A percentile compares a stretch with the other conserved stretches of the same genome.
These are phyloP conservation scores for Riptortus pedestris DNA, from an alignment of 1,140 invertebrate species.

Conservation along the genomic window DNA sequence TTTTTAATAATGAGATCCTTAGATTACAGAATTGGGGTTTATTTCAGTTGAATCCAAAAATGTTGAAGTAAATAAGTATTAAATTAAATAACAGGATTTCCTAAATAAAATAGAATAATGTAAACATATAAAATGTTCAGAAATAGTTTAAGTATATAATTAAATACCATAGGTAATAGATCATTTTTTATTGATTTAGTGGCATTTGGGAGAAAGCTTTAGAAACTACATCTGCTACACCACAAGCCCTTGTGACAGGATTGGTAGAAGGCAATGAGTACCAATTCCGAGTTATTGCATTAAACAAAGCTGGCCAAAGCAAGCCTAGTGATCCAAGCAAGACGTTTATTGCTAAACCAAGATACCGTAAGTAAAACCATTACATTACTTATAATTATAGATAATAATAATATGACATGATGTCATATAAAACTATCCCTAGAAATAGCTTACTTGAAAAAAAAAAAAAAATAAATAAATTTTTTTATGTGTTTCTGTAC, in stretches of 20 bases:
- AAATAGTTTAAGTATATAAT: neutral
- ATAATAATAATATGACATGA: too few relatives aligned
- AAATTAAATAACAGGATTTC: too few relatives aligned
- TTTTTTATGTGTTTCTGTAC: too few relatives aligned
- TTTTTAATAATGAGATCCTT: too few relatives aligned
- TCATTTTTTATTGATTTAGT: constrained; percentile 38
- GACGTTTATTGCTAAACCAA: constrained; percentile 81
- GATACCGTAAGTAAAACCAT: constrained; percentile 52
- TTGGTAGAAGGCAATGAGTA: constrained; percentile 95
- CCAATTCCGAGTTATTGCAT: constrained; percentile 92
- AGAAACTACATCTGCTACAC: constrained; percentile 61
- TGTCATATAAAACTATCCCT: too few relatives aligned
- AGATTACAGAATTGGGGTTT: too few relatives aligned
- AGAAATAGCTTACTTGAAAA: too few relatives aligned
- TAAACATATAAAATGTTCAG: too few relatives aligned
- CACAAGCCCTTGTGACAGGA: constrained; percentile 66
- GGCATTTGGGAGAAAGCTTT: constrained; percentile 82
- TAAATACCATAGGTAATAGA: neutral
- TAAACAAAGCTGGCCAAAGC: constrained; percentile 88
- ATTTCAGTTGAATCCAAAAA: too few relatives aligned
- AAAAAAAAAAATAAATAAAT: too few relatives aligned
- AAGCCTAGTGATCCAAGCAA: constrained; percentile 79
- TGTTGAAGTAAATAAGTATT: too few relatives aligned
- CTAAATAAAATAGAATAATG: too few relatives aligned
- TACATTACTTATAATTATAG: neutral